phyloP scores from a whole-genome alignment of 2,113 vertebrate species.

The Mirza zaza region DNA sequence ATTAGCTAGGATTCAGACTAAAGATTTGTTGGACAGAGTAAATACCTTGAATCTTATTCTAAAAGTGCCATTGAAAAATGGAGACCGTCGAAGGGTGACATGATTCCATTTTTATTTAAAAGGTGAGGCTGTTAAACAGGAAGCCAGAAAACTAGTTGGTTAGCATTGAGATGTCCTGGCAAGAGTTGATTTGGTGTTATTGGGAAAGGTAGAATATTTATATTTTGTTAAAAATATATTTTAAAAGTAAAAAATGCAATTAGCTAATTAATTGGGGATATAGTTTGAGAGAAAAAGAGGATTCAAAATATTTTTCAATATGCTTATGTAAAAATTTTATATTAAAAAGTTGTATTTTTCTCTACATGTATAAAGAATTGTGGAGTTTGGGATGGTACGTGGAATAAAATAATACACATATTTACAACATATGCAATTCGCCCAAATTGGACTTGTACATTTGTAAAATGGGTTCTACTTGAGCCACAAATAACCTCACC shows the following conservation, averaged over 20 bases:
- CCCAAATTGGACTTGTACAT: background rate
- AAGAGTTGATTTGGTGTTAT: background rate
- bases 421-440: background rate
- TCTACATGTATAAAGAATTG: background rate
- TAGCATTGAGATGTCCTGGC: background rate
- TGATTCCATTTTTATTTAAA: background rate
- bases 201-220: background rate
- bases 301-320: background rate
- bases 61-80: background rate
- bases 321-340: background rate
- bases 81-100: too few species aligned
- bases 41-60: background rate
- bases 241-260: background rate
- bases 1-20: background rate
- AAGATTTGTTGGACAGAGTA: background rate
- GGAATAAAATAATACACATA: background rate
- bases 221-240: background rate
- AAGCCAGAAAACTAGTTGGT: background rate
- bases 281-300: background rate
- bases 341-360: background rate
- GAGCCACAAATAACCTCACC: background rate
- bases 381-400: background rate
- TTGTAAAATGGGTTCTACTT: constrained; percentile 1
- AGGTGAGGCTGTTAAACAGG: background rate
- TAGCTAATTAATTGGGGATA: background rate